Conservation (phyloP, 2,888 invertebrate species). For the Cantharis nigra region DNA sequence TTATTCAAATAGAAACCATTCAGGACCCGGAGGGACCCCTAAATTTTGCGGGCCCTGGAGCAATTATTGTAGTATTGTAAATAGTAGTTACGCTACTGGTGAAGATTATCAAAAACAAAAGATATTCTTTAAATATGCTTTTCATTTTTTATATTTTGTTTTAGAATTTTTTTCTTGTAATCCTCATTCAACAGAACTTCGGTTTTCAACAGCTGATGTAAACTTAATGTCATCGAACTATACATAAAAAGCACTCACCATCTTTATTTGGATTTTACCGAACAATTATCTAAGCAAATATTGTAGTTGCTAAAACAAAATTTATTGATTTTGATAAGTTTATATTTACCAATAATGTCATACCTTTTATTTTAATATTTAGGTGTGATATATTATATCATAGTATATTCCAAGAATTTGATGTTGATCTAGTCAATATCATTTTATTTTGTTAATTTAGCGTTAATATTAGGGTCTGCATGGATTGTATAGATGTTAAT, state of each 20-base stretch:
- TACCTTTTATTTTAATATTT: background rate
- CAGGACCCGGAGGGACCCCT: no score
- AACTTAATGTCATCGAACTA: background rate
- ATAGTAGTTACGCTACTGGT: no score
- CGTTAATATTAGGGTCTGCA: conserved; percentile 1
- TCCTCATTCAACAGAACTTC: background rate
- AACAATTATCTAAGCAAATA: background rate
- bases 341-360: background rate
- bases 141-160: no score
- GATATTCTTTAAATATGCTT: background rate
- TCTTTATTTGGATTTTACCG: background rate
- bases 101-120: background rate
- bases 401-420: background rate
- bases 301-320: background rate
- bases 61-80: no score
- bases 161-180: background rate
- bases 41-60: no score
- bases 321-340: background rate
- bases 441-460: background rate
- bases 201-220: background rate
- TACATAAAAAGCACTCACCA: background rate
- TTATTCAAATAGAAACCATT: no score
- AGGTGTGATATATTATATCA: background rate
- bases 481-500: conserved; percentile 21
- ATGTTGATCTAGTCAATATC: background rate